Evolutionary conservation across 2,888 invertebrate genomes (phyloP), one percentile per base, ranked within the genome.

Genomic region (Coleophora flavipennella): DNA sequence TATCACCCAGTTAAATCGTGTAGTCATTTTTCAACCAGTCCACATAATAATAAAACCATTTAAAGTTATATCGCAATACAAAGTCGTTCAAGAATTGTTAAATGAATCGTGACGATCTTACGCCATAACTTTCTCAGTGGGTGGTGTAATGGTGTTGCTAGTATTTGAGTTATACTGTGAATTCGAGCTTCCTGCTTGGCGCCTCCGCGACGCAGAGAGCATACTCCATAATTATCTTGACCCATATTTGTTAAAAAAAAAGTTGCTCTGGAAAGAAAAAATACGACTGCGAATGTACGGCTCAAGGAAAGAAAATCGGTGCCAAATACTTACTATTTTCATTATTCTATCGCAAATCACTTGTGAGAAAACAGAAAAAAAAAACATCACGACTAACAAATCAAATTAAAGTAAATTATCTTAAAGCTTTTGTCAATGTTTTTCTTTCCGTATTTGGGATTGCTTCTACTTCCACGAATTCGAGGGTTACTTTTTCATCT

Each of bases 71-170:
- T 4, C 31, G 31, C n/a, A 31, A 31, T 11, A n/a, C n/a, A 11
- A 31, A 11, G 31, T 29, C 3, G 20, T 20, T 20, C 20, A 47
- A 56, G 54, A 61, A 65, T 59, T 59, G 59, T 52, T 62, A 60
- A 70, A 70, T 65, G 59, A 64, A 60, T 61, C 67, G 61, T 64
- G 55, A 54, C 20, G 20, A 20, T 20, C 57, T 55, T 42, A 42
- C 45, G 50, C 51, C 49, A 59, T 71, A 63, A 67, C 57, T 64
- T 64, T 59, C 70, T 26, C 65, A 47, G 59, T 55, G 56, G 67
- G 66, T 43, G 59, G 57, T 47, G 31, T 39, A 67, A 66, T 43
- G 59, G 57, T 47, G 31, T 39, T 40, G 31, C 39, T 33, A 38
- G 44, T 46, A 47, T 35, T 20, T 13, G 31, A 12, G 32, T 13